phyloP scores from a whole-genome alignment of 2,113 vertebrate species.

The Petrocephalus zakoni region DNA sequence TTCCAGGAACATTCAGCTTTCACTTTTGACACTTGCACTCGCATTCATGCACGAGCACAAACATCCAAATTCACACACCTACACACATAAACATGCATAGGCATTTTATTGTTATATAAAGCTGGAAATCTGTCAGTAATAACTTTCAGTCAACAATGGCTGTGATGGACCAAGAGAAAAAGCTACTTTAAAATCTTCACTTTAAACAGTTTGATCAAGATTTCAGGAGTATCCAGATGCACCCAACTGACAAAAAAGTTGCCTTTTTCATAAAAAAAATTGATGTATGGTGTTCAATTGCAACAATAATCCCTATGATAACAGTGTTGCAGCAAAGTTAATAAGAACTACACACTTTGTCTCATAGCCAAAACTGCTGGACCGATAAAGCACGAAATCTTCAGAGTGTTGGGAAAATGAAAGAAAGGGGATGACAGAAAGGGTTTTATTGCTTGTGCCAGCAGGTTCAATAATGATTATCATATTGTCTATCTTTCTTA shows the following conservation, averaged over 20 bases:
- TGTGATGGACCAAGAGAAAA: neutral
- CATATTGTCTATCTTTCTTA: conserved; percentile 47
- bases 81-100: neutral
- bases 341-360: conserved; percentile 43
- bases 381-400: conserved; percentile 48
- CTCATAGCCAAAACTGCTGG: conserved; percentile 45
- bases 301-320: conserved; percentile 38
- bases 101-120: neutral
- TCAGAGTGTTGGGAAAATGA: conserved; percentile 31
- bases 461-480: conserved; percentile 66
- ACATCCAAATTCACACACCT: neutral
- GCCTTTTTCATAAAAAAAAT: conserved; percentile 16
- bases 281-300: conserved; percentile 21
- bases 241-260: neutral
- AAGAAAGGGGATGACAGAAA: conserved; percentile 31
- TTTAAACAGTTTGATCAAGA: neutral
- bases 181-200: neutral
- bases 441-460: conserved; percentile 62
- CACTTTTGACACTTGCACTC: neutral
- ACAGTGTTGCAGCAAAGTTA: conserved; percentile 32
- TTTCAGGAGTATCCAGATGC: neutral
- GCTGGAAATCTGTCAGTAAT: neutral
- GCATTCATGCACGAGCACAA: neutral
- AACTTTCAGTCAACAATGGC: neutral
- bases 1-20: neutral